These are phyloP conservation scores for Cheiracanthium punctorium DNA, from an alignment of 2,888 invertebrate genomes.

Conservation along the genomic window DNA sequence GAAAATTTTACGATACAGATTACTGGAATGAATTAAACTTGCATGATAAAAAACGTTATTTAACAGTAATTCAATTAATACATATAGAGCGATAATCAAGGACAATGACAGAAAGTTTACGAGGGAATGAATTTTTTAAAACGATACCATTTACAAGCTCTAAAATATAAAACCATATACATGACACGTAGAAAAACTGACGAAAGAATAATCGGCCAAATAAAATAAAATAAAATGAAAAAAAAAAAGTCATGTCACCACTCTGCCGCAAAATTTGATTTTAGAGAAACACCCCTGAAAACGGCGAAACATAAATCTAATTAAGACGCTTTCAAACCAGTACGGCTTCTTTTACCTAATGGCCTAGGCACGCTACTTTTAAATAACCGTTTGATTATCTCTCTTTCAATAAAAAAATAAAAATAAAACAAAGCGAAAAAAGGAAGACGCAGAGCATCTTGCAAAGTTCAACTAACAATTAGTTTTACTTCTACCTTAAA, in stretches of 20 bases:
- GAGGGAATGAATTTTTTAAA: neutral
- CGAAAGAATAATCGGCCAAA: neutral
- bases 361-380: constrained; percentile 34
- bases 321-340: constrained; percentile 43
- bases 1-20: no score
- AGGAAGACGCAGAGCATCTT: constrained; percentile 17
- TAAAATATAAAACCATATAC: no score
- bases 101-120: neutral
- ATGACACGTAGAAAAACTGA: neutral
- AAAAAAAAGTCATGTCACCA: constrained; percentile 7
- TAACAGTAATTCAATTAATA: neutral
- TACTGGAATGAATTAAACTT: neutral
- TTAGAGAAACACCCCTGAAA: neutral
- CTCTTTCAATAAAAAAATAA: neutral
- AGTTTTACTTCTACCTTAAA: constrained; percentile 51
- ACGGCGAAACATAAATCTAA: constrained; percentile 34
- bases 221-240: no score
- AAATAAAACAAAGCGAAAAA: constrained; percentile 27
- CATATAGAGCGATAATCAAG: neutral
- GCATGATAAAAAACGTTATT: neutral
- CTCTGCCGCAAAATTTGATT: neutral
- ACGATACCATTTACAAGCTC: no score
- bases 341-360: constrained; percentile 31
- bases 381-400: constrained; percentile 61
- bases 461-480: constrained; percentile 54